Percentiles rank a stretch among this genome's conserved stretches.
Conservation (phyloP, 2,113 vertebrate genomes). For the Centropristis striata region DNA sequence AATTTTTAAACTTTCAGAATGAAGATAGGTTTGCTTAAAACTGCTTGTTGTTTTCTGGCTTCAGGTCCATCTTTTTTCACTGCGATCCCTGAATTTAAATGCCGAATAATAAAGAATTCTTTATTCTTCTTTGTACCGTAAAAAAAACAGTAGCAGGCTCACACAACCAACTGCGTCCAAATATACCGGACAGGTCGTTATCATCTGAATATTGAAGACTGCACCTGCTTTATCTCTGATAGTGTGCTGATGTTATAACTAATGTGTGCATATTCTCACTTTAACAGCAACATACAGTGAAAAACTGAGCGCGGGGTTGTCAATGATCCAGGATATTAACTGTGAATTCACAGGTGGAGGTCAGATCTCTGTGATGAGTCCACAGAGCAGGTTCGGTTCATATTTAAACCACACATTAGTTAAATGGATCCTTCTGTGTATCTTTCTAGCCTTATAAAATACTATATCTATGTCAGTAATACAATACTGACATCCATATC, state of each 20-base stretch:
- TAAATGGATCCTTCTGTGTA: background rate
- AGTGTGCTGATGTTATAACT: slow-evolving; percentile 2
- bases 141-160: background rate
- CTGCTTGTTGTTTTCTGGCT: slow-evolving; percentile 14
- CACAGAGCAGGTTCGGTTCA: background rate
- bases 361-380: background rate
- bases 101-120: background rate
- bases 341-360: background rate
- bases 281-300: background rate
- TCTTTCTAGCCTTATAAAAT: slow-evolving; percentile 26
- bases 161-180: background rate
- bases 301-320: background rate
- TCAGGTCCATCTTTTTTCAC: slow-evolving; percentile 23
- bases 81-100: slow-evolving; percentile 52
- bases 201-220: slow-evolving; percentile 18
- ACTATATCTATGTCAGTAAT: background rate
- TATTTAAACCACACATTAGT: background rate
- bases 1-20: slow-evolving; percentile 12
- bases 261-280: background rate
- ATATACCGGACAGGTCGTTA: background rate
- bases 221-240: slow-evolving; percentile 22
- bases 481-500: slow-evolving; percentile 19
- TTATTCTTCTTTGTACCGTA: too few species aligned
- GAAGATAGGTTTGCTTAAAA: background rate
- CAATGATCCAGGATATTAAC: background rate